Evolutionary conservation across 1,140 invertebrate genomes (phyloP).

Genomic region (Caenorhabditis tropicalis): DNA sequence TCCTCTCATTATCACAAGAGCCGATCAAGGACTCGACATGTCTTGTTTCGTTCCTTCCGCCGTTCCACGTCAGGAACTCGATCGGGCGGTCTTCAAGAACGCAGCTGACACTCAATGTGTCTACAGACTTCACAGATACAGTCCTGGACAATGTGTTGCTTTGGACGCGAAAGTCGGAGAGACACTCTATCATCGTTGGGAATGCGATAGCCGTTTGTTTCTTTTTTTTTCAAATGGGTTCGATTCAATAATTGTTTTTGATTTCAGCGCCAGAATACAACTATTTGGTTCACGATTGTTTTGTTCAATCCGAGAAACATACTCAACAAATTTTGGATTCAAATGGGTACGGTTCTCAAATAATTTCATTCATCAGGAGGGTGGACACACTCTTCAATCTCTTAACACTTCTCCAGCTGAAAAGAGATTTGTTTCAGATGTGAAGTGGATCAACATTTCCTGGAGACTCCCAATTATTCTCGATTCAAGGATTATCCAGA

Average conservation of each 20-base stretch:
- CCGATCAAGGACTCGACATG: slow-evolving; percentile 60
- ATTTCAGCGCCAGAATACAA: slow-evolving; percentile 68
- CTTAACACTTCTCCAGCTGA: neutral
- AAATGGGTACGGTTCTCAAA: slow-evolving; percentile 58
- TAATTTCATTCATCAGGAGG: no score
- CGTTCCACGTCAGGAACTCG: slow-evolving; percentile 61
- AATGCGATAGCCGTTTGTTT: slow-evolving; percentile 65
- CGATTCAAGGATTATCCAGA: slow-evolving; percentile 47
- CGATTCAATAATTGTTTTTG: neutral
- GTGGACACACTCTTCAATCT: no score
- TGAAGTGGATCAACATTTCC: slow-evolving; percentile 67
- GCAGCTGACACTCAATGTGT: slow-evolving; percentile 63
- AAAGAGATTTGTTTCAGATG: slow-evolving; percentile 59
- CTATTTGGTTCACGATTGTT: slow-evolving; percentile 70
- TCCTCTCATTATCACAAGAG: slow-evolving; percentile 69
- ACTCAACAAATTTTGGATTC: slow-evolving; percentile 66
- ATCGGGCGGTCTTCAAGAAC: slow-evolving; percentile 54
- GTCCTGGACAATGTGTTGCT: slow-evolving; percentile 66
- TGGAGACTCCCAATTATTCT: slow-evolving; percentile 70
- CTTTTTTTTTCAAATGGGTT: neutral
- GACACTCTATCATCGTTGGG: slow-evolving; percentile 68
- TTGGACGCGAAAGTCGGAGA: slow-evolving; percentile 71
- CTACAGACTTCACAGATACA: slow-evolving; percentile 66
- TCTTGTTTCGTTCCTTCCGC: slow-evolving; percentile 63
- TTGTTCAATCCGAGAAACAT: slow-evolving; percentile 62